Base-by-base conservation (phyloP, 1,140 invertebrate species). In the Liolophura sinensis region DNA sequence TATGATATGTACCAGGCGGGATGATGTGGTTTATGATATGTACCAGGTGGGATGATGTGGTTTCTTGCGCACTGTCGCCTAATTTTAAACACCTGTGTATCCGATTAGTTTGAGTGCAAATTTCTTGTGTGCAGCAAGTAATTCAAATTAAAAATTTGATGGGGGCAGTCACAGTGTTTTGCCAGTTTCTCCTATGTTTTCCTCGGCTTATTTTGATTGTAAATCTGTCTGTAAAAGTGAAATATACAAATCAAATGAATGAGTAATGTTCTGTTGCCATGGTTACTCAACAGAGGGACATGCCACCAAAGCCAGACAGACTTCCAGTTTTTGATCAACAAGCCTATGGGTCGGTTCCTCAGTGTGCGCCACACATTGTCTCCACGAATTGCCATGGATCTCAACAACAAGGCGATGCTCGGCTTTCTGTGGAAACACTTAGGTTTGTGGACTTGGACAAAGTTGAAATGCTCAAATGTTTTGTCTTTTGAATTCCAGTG, bases 251-350 rank as follows among this genome's bases (percentile, higher is more conserved):
- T 3, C 9, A 40, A 40, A 40, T 40, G 3, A 40, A 5, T 3
- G 9, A 40, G 1, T 64, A 25, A 64, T 27, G 6, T 65, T 5
- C 18, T 7, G 18, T 20, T 65, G 9, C n/a, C 6, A 40, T 40
- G 31, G 31, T n/a, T n/a, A n/a, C n/a, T 40, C 59, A 51, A 9
- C 71, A 86, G 85, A 65, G 86, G 84, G 16, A 82, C 84, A 22
- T 84, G 85, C 58, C 86, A 87, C 64, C 82, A 86, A 57, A 86
- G 86, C 71, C 77, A 84, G 60, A 79, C 80, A 18, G 86, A 87
- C 73, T 84, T 85, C 51, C 85, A 86, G 68, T 86, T 87, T 64
- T 54, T 86, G 14, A 71, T 83, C 11, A 79, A 77, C 48, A 71
- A 72, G 58, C 64, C 75, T 0, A 64, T 85, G 22, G 77, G 79